phyloP scores from a whole-genome alignment of 2,113 vertebrate species.

The Delphinapterus leucas region DNA sequence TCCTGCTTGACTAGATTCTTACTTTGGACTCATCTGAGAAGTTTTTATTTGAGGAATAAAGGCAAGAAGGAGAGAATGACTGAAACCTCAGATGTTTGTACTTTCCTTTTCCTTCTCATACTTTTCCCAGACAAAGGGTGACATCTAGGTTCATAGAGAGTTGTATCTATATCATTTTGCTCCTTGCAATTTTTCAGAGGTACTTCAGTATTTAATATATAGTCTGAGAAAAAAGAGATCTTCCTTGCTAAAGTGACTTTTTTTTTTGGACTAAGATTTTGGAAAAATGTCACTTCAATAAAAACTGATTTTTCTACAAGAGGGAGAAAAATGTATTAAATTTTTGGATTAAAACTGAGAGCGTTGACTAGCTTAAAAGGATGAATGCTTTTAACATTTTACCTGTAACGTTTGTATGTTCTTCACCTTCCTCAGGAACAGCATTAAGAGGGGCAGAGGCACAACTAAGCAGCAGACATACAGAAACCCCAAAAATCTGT shows the following conservation, averaged over 20 bases:
- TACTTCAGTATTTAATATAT: background rate
- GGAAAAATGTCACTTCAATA: background rate
- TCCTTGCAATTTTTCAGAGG: background rate
- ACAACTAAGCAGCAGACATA: slow-evolving; percentile 63
- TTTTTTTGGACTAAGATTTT: background rate
- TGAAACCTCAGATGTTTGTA: background rate
- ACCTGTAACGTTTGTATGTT: slow-evolving; percentile 62
- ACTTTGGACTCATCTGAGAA: background rate
- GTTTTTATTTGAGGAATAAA: background rate
- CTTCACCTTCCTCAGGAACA: background rate
- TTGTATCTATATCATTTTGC: background rate
- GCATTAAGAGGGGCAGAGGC: background rate
- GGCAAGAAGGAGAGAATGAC: background rate
- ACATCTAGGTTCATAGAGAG: background rate
- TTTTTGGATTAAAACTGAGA: background rate
- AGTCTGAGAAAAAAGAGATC: background rate
- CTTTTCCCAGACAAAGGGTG: background rate
- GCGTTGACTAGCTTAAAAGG: background rate
- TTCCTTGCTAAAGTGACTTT: background rate
- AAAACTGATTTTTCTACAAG: background rate
- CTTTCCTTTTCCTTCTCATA: background rate
- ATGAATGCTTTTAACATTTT: slow-evolving; percentile 37
- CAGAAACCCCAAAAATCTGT: background rate
- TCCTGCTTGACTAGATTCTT: background rate
- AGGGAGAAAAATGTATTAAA: background rate